Conservation (phyloP, 2,797 vertebrate genomes). For the Urocyon cinereoargenteus region DNA sequence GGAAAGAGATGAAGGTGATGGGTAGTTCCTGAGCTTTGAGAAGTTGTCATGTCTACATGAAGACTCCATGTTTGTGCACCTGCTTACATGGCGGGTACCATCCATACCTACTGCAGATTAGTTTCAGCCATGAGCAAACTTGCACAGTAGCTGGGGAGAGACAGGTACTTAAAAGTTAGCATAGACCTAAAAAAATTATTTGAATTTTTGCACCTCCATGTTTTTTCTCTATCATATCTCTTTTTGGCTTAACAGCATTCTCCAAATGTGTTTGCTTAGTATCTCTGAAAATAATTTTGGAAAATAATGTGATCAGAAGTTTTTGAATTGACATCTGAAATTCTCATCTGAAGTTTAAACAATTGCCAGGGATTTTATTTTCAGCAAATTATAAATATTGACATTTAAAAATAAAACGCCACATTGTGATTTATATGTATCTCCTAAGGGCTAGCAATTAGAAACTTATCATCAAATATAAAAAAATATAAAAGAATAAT, state of each 20-base stretch:
- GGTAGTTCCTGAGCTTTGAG: background rate
- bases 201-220: background rate
- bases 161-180: background rate
- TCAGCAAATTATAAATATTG: background rate
- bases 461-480: constrained; percentile 12
- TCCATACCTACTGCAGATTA: background rate
- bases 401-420: constrained; percentile 35
- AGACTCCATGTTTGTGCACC: accelerated
- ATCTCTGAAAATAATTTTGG: background rate
- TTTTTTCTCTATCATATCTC: background rate
- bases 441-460: background rate
- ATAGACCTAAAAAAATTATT: background rate
- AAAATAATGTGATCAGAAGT: background rate
- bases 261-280: background rate
- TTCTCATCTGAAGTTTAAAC: constrained; percentile 39
- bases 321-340: background rate
- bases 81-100: accelerated
- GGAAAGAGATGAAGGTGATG: background rate
- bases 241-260: background rate
- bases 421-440: background rate
- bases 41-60: background rate
- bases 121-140: background rate
- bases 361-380: constrained; percentile 22
- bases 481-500: background rate
- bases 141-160: background rate